Base-by-base conservation (phyloP, 2,113 vertebrate species). In the Phrynocephalus versicolor region DNA sequence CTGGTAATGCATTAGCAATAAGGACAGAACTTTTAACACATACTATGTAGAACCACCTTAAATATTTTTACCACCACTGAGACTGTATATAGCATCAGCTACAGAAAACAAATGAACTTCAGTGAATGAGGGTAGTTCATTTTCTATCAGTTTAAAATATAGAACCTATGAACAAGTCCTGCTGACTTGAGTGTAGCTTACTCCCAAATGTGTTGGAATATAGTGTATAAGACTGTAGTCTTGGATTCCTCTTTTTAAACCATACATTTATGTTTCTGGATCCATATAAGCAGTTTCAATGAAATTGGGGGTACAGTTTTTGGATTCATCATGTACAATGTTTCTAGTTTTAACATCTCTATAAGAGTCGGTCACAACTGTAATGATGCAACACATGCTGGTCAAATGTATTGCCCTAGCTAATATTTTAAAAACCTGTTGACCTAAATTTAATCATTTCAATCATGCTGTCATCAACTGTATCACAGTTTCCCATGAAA, bases 401-500 rank as follows among this genome's bases (percentile, higher is more conserved):
- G 84, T 87, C 91, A 92, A 41, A 81, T 64, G 72, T 70, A 89
- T 74, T 91, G 90, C 89, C 88, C 92, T 81, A 41, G 84, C 75
- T 88, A 90, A 51, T 90, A 90, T 90, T 90, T 88, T 92, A 93
- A 92, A 67, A 60, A 74, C 16, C 79, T 93, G 79, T 88, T 89
- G 76, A 79, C 93, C 58, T 83, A 94, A 92, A 96, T 6, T 95
- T 92, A 96, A 96, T 96, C 91, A 95, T 93, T 94, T 94, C 94
- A 96, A 96, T 96, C 93, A 94, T 89, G 87, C 89, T 95, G 93
- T 95, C 94, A 96, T 92, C 91, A 93, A 84, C 84, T 92, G 88
- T 88, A 94, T 94, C 89, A 91, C 83, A 84, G 89, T 86, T 94
- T 94, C 94, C 93, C 88, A 92, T 94, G 91, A 95, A 94, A 94